These are phyloP conservation scores for Brenthis ino DNA, from an alignment of 2,888 invertebrate species.

Conservation along the genomic window DNA sequence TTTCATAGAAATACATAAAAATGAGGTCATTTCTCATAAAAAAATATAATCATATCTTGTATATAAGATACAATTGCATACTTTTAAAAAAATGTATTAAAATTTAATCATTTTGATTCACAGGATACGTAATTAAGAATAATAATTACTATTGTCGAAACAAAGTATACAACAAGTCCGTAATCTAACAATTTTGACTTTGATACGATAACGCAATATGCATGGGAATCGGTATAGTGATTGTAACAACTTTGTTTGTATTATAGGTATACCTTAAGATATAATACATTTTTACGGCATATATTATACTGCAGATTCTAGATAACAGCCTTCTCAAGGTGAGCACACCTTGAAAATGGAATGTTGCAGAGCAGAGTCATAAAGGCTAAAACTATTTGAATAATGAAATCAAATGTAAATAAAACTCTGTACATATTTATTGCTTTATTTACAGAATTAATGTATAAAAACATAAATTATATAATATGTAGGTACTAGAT, in stretches of 20 bases:
- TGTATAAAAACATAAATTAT: no score
- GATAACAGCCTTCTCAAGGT: conserved; percentile 53
- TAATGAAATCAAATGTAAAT: conserved; percentile 18
- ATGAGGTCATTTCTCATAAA: no score
- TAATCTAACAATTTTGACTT: background rate
- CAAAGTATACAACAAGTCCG: no score
- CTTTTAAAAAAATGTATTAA: no score
- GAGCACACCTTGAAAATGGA: conserved; percentile 73
- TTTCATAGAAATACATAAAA: no score
- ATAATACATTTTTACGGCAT: conserved; percentile 52
- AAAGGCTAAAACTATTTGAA: conserved; percentile 28
- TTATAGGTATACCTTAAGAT: conserved; percentile 47
- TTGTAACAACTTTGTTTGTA: background rate
- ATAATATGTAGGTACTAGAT: no score
- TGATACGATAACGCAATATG: background rate
- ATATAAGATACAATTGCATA: no score
- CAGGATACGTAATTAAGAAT: background rate
- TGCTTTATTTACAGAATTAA: background rate
- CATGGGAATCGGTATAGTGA: conserved; percentile 3
- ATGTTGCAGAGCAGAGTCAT: conserved; percentile 52
- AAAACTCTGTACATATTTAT: background rate
- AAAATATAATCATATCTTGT: no score
- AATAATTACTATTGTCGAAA: no score
- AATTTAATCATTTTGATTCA: no score
- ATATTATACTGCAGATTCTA: conserved; percentile 54